These are phyloP conservation scores for Lasius fuliginosus DNA, from an alignment of 2,888 invertebrate genomes.

Conservation along the genomic window DNA sequence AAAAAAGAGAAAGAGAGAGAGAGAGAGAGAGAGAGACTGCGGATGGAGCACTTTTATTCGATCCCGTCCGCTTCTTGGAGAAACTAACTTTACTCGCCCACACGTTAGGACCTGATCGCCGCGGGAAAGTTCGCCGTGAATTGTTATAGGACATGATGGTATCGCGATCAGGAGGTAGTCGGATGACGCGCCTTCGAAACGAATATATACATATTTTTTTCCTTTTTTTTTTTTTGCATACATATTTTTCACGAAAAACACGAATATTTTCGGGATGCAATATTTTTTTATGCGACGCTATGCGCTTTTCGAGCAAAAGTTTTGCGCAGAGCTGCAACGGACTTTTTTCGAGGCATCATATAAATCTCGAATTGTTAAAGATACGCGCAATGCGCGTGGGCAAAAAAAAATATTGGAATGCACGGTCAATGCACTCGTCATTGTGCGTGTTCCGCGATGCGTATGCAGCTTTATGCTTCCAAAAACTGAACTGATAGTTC, in stretches of 20 bases:
- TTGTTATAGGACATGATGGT: slow-evolving; percentile 17
- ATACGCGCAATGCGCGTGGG: slow-evolving; percentile 37
- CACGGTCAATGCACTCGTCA: slow-evolving; percentile 30
- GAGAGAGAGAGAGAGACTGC: background rate
- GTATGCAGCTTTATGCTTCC: slow-evolving; percentile 10
- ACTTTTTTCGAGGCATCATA: slow-evolving; percentile 43
- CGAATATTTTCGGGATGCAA: slow-evolving; percentile 41
- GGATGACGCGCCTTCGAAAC: slow-evolving; percentile 31
- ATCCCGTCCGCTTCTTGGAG: slow-evolving; percentile 33
- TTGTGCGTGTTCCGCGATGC: background rate
- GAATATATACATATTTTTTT: background rate
- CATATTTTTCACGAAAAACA: slow-evolving; percentile 53
- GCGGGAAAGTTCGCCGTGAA: slow-evolving; percentile 29
- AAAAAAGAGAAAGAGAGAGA: background rate
- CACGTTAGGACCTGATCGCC: slow-evolving; percentile 21
- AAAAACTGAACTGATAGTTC: slow-evolving; percentile 18
- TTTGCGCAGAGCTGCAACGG: slow-evolving; percentile 35
- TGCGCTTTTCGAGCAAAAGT: slow-evolving; percentile 42
- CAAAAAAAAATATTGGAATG: slow-evolving; percentile 38
- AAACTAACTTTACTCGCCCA: slow-evolving; percentile 33
- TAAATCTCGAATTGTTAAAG: slow-evolving; percentile 57
- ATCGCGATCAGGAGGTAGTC: background rate
- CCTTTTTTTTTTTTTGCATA: slow-evolving; percentile 1
- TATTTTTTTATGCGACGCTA: slow-evolving; percentile 47
- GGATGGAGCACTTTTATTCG: slow-evolving; percentile 25